Conservation (phyloP, 2,797 vertebrate species). For the Nothura maculosa region DNA sequence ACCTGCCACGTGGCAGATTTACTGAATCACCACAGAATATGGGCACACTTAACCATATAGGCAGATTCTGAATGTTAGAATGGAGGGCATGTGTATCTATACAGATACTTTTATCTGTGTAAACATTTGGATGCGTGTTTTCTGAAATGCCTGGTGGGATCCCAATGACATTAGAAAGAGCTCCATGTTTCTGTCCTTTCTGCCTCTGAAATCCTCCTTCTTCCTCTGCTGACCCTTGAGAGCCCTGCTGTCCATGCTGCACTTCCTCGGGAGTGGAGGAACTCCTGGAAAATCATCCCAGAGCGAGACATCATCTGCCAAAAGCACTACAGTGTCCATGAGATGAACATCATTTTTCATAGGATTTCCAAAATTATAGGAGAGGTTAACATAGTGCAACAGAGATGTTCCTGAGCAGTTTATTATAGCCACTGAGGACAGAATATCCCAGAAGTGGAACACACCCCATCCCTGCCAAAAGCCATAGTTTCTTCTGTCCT, state of each 20-base stretch:
- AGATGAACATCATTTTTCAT: background rate
- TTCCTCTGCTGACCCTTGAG: background rate
- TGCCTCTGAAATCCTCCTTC: background rate
- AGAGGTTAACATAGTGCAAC: background rate
- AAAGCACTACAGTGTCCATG: background rate
- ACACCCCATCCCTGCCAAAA: too few species aligned
- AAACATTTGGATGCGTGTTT: background rate
- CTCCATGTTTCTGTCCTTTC: background rate
- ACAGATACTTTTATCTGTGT: background rate
- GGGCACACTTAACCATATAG: accelerated
- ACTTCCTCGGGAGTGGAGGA: background rate
- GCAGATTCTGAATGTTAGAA: background rate
- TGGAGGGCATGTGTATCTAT: background rate
- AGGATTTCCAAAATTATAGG: background rate
- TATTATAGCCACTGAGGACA: too few species aligned
- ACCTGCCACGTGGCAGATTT: background rate
- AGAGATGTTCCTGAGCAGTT: background rate
- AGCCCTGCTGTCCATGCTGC: background rate
- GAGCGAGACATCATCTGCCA: background rate
- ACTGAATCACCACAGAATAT: background rate
- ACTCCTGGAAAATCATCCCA: background rate
- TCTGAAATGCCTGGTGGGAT: accelerated
- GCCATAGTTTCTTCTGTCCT: too few species aligned
- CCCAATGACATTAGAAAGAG: background rate
- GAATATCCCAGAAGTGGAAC: too few species aligned